A percentile compares a stretch with the other conserved stretches of the same genome.
Evolutionary conservation across 2,888 invertebrate species (phyloP).

Genomic region (Pandemis heparana): DNA sequence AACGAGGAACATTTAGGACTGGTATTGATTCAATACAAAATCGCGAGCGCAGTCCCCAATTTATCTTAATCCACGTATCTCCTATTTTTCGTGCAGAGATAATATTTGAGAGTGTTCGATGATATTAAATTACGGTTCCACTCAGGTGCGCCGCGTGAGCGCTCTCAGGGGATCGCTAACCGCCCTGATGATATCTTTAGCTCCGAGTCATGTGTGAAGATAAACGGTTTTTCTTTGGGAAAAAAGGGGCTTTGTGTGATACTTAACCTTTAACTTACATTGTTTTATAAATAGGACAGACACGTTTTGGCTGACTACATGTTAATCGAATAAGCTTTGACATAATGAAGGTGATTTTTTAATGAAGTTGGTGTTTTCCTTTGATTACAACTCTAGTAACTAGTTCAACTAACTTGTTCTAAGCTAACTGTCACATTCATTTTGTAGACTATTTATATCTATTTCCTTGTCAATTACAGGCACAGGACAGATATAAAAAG

Average conservation of each 20-base stretch:
- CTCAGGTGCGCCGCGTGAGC: constrained; percentile 34
- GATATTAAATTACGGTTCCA: constrained; percentile 37
- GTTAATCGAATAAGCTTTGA: no score
- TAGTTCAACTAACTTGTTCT: no score
- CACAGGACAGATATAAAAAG: no score
- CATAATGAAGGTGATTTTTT: neutral
- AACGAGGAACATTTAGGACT: neutral
- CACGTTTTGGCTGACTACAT: neutral
- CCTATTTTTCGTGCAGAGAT: constrained; percentile 16
- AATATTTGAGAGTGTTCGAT: constrained; percentile 37
- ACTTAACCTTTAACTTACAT: neutral
- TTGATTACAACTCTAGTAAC: no score
- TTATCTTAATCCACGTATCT: constrained; percentile 15
- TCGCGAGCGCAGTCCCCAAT: constrained; percentile 7
- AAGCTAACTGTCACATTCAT: no score
- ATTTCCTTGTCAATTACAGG: no score
- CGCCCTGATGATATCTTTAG: constrained; percentile 30
- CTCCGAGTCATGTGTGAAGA: constrained; percentile 18
- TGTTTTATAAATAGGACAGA: constrained; percentile 1
- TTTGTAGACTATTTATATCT: no score
- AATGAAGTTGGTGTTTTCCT: no score
- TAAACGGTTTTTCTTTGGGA: constrained; percentile 28
- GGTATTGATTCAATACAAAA: neutral
- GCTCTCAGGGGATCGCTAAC: constrained; percentile 26
- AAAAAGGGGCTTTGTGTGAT: neutral